Conservation (phyloP, 2,888 invertebrate genomes). For the Gastracanthus pulcherrimus region DNA sequence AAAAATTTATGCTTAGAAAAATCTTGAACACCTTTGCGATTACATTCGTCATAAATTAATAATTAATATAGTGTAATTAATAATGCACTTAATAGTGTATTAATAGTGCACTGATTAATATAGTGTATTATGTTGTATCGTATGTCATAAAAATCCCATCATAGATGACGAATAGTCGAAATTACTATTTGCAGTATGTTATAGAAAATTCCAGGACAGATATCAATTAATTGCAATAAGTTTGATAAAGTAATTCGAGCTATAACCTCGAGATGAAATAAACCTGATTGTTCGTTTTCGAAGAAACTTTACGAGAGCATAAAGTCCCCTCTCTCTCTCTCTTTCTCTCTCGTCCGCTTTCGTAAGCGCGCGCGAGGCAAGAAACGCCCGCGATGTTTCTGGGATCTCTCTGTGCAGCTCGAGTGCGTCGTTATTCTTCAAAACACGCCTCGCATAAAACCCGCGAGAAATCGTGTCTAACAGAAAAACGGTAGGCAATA, state of each 20-base stretch:
- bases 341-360: constrained; percentile 6
- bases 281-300: constrained; percentile 4
- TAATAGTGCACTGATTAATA: too few species aligned
- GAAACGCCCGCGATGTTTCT: constrained; percentile 12
- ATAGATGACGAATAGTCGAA: too few species aligned
- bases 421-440: constrained; percentile 45
- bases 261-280: background rate
- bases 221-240: background rate
- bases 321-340: constrained; percentile 25
- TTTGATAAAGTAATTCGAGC: constrained; percentile 11
- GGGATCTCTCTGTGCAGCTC: background rate
- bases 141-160: too few species aligned
- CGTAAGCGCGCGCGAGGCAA: background rate
- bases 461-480: constrained; percentile 48
- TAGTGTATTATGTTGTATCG: too few species aligned
- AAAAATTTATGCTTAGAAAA: too few species aligned
- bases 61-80: too few species aligned
- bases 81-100: too few species aligned
- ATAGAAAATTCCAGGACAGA: background rate
- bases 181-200: background rate
- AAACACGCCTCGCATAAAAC: constrained; percentile 47
- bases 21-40: too few species aligned
- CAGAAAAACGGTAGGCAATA: constrained; percentile 54
- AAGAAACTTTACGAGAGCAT: constrained; percentile 36
- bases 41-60: too few species aligned